Conservation (phyloP, 2,113 vertebrate species). For the Oreochromis spilurus region DNA sequence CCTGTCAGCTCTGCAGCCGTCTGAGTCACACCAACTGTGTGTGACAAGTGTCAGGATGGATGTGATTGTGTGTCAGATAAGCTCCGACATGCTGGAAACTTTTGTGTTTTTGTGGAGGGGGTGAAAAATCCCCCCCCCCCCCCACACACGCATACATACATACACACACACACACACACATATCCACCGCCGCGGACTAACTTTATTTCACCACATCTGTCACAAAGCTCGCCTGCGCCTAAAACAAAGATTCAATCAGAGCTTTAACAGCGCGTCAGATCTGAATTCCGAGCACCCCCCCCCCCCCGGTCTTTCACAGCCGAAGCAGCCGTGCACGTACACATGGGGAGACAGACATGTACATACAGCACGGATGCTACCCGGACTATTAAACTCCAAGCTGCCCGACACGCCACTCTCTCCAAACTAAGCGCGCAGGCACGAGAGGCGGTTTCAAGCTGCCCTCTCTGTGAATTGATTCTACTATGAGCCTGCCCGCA, state of each 20-base stretch:
- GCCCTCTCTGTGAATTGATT: slow-evolving; percentile 84
- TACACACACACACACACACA: not conserved
- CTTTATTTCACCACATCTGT: slow-evolving; percentile 54
- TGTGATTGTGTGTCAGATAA: slow-evolving; percentile 28
- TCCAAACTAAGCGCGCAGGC: slow-evolving; percentile 70
- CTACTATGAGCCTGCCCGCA: slow-evolving; percentile 80
- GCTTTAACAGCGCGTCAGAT: slow-evolving; percentile 27
- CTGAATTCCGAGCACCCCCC: slow-evolving; percentile 26
- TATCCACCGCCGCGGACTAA: slow-evolving; percentile 25
- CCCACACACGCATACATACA: not conserved
- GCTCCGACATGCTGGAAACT: slow-evolving; percentile 21
- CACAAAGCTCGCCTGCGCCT: slow-evolving; percentile 30
- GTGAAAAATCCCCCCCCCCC: not conserved
- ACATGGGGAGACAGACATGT: slow-evolving; percentile 54
- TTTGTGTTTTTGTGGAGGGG: not conserved
- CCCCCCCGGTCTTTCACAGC: slow-evolving; percentile 1
- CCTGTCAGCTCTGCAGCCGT: slow-evolving; percentile 15
- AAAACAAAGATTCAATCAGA: slow-evolving; percentile 43
- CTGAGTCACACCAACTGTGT: slow-evolving; percentile 31
- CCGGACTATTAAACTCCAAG: slow-evolving; percentile 76
- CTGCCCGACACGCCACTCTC: slow-evolving; percentile 75
- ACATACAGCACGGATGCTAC: slow-evolving; percentile 74
- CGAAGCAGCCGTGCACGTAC: slow-evolving; percentile 47
- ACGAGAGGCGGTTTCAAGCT: slow-evolving; percentile 79
- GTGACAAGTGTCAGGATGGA: slow-evolving; percentile 42